A percentile compares a stretch with the other conserved stretches of the same genome.
These are phyloP conservation scores for Altica lythri DNA, from an alignment of 2,888 invertebrate species.

Conservation along the genomic window DNA sequence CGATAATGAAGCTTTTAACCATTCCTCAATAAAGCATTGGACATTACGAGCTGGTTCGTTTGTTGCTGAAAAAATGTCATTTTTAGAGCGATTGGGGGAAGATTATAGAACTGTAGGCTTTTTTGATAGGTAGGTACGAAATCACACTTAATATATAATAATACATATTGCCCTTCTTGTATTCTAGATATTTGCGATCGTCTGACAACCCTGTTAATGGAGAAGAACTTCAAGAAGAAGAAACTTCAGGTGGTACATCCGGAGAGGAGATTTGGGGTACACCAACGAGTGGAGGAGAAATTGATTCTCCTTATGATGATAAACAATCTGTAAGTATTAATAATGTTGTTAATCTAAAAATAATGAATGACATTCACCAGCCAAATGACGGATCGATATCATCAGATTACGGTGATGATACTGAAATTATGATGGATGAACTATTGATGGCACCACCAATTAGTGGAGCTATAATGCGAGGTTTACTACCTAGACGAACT, in stretches of 20 bases:
- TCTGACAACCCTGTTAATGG: conserved; percentile 52
- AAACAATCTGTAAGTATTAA: conserved; percentile 58
- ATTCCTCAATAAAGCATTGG: conserved; percentile 65
- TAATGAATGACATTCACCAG: conserved; percentile 32
- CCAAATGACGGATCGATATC: conserved; percentile 57
- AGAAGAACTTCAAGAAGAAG: conserved; percentile 69
- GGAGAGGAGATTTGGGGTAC: conserved; percentile 91
- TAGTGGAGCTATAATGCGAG: conserved; percentile 72
- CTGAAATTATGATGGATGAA: conserved; percentile 82
- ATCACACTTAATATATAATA: too few species aligned
- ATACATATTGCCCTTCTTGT: too few species aligned
- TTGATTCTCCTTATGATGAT: conserved; percentile 70
- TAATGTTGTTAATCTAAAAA: not conserved
- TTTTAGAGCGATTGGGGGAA: conserved; percentile 68
- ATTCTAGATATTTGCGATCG: conserved; percentile 63
- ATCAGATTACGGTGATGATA: conserved; percentile 75
- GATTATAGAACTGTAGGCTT: conserved; percentile 55
- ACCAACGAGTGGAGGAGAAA: conserved; percentile 82
- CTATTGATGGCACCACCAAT: conserved; percentile 77
- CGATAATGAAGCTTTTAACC: conserved; percentile 54
- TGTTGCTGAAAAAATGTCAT: conserved; percentile 80
- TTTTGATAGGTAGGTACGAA: conserved; percentile 55
- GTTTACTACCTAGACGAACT: conserved; percentile 73
- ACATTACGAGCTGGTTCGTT: conserved; percentile 80
- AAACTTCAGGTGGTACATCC: conserved; percentile 81